These are phyloP conservation scores for Cosmopolites sordidus DNA, from an alignment of 2,888 invertebrate genomes.

Conservation along the genomic window DNA sequence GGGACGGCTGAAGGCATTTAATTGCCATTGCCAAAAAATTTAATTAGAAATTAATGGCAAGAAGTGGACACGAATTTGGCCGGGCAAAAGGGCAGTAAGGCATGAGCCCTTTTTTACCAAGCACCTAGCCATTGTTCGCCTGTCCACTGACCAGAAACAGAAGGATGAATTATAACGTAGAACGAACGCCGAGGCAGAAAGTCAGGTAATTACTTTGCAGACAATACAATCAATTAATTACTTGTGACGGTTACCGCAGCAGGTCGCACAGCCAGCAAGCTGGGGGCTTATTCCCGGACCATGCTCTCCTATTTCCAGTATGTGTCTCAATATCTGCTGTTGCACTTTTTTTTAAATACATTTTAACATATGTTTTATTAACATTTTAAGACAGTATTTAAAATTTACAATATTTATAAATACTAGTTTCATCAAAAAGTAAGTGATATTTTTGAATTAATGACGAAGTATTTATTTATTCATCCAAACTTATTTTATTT, in stretches of 20 bases:
- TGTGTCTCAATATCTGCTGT: no score
- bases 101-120: slow-evolving; percentile 29
- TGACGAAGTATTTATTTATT: no score
- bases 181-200: slow-evolving; percentile 42
- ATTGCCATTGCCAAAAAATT: slow-evolving; percentile 26
- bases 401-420: background rate
- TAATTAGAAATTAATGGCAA: slow-evolving; percentile 37
- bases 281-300: slow-evolving; percentile 14
- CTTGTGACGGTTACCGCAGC: slow-evolving; percentile 44
- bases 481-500: no score
- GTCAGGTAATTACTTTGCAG: slow-evolving; percentile 52
- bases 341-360: background rate
- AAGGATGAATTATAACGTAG: slow-evolving; percentile 47
- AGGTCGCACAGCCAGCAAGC: slow-evolving; percentile 30
- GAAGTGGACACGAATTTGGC: slow-evolving; percentile 29
- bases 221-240: slow-evolving; percentile 53
- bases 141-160: slow-evolving; percentile 45
- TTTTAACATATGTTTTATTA: background rate
- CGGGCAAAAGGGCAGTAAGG: slow-evolving; percentile 27
- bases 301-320: background rate
- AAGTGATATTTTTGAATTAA: no score
- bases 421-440: background rate
- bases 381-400: background rate
- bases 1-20: slow-evolving; percentile 13
- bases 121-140: slow-evolving; percentile 41